These are phyloP conservation scores for Imbricaverruca yamaguchii DNA, from an alignment of 2,888 invertebrate genomes.

Conservation along the genomic window DNA sequence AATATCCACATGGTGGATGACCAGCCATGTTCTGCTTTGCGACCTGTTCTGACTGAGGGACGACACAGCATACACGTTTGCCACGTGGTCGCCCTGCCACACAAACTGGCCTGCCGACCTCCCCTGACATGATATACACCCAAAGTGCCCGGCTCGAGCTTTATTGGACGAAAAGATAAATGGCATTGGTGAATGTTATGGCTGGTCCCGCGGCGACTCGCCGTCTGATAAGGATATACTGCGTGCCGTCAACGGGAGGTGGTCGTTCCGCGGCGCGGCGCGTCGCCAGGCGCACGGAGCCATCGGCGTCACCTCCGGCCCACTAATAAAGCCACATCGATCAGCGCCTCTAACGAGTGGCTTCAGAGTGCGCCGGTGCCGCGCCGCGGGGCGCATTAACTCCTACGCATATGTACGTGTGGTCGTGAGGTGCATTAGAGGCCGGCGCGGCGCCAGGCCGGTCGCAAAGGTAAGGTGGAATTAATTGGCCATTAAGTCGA, in stretches of 20 bases:
- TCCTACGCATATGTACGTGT: too few species aligned
- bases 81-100: too few species aligned
- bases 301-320: background rate
- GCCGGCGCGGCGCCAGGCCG: too few species aligned
- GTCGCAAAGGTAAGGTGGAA: too few species aligned
- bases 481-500: too few species aligned
- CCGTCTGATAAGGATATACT: slow-evolving; percentile 8
- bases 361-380: too few species aligned
- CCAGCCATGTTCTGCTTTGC: too few species aligned
- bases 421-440: too few species aligned
- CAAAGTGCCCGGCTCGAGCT: background rate
- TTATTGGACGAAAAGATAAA: slow-evolving; percentile 13
- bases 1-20: too few species aligned
- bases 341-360: background rate
- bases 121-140: background rate
- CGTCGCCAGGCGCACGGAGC: background rate
- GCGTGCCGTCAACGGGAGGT: background rate
- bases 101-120: background rate
- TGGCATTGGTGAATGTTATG: slow-evolving; percentile 11
- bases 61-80: too few species aligned
- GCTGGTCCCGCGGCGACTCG: background rate
- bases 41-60: too few species aligned
- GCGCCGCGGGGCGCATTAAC: too few species aligned
- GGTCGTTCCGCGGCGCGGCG: background rate
- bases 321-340: background rate